Conservation (phyloP, 2,888 invertebrate genomes). For the Ernsta delagoae region DNA sequence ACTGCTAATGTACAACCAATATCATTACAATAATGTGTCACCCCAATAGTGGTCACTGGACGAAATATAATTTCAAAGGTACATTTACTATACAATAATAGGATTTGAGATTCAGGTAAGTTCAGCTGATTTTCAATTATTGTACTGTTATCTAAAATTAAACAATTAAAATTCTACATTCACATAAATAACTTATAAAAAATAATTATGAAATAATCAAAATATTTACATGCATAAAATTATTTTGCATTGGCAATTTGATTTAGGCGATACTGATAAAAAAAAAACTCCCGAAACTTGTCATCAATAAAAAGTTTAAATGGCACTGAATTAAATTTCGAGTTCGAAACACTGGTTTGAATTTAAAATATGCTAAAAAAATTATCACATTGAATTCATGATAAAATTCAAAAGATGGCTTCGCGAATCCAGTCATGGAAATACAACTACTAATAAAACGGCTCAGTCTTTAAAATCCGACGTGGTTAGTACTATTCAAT, state of each 20-base stretch:
- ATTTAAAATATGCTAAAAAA: conserved; percentile 71
- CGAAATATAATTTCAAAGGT: conserved; percentile 78
- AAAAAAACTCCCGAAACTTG: conserved; percentile 59
- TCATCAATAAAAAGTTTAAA: conserved; percentile 73
- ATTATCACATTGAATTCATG: conserved; percentile 74
- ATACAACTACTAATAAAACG: conserved; percentile 66
- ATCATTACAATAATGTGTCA: conserved; percentile 67
- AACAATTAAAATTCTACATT: conserved; percentile 66
- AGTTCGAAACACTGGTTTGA: conserved; percentile 50
- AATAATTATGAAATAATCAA: conserved; percentile 57
- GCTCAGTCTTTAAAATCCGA: conserved; percentile 80
- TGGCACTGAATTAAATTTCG: conserved; percentile 65
- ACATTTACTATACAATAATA: conserved; percentile 71
- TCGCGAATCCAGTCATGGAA: conserved; percentile 68
- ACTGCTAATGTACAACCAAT: conserved; percentile 79
- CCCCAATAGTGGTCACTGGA: conserved; percentile 72
- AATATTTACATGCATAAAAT: conserved; percentile 77
- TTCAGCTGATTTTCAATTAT: conserved; percentile 81
- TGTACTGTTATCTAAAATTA: conserved; percentile 56
- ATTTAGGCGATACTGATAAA: conserved; percentile 52
- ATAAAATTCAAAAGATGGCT: conserved; percentile 69
- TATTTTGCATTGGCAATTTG: conserved; percentile 59
- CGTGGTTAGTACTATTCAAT: conserved; percentile 36
- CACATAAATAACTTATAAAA: conserved; percentile 81
- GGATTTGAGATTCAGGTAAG: conserved; percentile 80